Percentiles rank a stretch among this genome's conserved stretches.
phyloP scores from a whole-genome alignment of 1,140 invertebrate species.

The Diabrotica virgifera region DNA sequence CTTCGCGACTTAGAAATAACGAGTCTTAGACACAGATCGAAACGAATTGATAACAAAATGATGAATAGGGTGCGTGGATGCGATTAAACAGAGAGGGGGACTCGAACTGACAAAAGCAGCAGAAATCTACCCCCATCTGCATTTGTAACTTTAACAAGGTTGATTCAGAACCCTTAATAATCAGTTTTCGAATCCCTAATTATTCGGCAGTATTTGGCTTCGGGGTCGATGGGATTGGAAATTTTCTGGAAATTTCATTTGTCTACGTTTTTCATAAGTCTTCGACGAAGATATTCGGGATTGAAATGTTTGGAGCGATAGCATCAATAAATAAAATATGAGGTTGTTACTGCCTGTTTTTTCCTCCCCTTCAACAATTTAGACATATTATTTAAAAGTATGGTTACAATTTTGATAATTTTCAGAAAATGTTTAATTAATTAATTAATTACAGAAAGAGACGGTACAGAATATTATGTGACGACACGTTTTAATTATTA shows the following conservation, averaged over 20 bases:
- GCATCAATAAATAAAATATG: no score
- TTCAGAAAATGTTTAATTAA: no score
- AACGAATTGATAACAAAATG: conserved; percentile 2
- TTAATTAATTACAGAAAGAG: no score
- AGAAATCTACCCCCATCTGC: conserved; percentile 27
- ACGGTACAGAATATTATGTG: no score
- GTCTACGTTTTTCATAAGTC: background rate
- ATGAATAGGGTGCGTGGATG: conserved; percentile 28
- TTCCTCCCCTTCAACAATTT: no score
- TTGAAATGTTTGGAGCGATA: no score
- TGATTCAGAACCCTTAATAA: conserved; percentile 27
- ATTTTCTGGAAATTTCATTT: background rate
- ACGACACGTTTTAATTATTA: no score
- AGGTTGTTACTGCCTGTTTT: no score
- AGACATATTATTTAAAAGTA: no score
- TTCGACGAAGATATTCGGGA: no score
- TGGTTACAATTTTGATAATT: no score
- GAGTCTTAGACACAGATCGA: background rate
- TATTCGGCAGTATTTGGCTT: conserved; percentile 16
- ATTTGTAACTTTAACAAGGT: conserved; percentile 33
- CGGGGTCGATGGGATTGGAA: conserved; percentile 1
- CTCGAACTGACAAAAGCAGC: conserved; percentile 28
- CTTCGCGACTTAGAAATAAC: no score
- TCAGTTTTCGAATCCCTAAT: conserved; percentile 32
- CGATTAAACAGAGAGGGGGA: conserved; percentile 27